Percentiles rank a stretch among this genome's conserved stretches.
Evolutionary conservation across 2,113 vertebrate genomes (phyloP).

Genomic region (Probosciger aterrimus): DNA sequence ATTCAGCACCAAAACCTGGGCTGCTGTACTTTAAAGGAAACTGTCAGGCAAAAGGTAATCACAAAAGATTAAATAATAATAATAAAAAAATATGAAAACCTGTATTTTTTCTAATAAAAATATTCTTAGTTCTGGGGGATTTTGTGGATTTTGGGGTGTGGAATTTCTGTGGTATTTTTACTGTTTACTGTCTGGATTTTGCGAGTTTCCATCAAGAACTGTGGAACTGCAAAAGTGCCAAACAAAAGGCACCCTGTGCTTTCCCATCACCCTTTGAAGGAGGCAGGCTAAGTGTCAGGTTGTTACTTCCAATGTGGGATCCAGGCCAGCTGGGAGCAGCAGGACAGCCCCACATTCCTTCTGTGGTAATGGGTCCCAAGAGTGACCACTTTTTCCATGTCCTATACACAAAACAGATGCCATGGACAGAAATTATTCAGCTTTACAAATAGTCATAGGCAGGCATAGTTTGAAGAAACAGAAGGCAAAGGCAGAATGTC

Average conservation of each 20-base stretch:
- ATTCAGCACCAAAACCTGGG: background rate
- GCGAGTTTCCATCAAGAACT: background rate
- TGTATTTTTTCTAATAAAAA: background rate
- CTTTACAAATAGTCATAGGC: background rate
- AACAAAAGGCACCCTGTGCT: background rate
- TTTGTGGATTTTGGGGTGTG: background rate
- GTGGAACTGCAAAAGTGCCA: background rate
- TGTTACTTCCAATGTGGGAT: background rate
- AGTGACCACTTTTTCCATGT: background rate
- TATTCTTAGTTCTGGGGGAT: background rate
- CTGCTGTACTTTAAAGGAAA: background rate
- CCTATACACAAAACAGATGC: background rate
- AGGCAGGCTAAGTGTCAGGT: background rate
- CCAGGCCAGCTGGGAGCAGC: background rate
- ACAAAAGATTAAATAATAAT: background rate
- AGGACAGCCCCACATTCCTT: accelerated
- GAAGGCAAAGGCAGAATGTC: background rate
- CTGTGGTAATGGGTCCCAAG: accelerated
- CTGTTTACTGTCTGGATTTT: background rate
- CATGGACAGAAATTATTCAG: background rate
- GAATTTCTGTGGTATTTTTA: background rate
- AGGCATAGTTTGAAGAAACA: background rate
- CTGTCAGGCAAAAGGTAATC: background rate
- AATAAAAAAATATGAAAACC: background rate
- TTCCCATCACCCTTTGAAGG: background rate